Evolutionary conservation across 2,888 invertebrate genomes (phyloP).

Genomic region (Ophion costatus): DNA sequence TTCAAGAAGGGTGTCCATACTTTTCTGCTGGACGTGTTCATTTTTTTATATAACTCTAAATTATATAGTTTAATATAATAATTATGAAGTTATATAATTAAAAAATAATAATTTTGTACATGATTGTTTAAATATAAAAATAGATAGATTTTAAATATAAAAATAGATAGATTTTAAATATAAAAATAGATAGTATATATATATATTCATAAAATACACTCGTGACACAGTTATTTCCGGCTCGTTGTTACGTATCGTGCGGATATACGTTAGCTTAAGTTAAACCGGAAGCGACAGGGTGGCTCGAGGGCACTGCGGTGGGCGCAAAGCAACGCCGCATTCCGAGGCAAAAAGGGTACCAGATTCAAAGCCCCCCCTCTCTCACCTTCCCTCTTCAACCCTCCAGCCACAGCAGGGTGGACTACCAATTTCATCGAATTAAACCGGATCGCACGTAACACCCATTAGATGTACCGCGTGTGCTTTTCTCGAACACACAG

Average conservation of each 20-base stretch:
- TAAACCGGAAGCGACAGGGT: constrained; percentile 28
- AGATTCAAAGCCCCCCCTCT: constrained; percentile 29
- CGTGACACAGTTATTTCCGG: constrained; percentile 18
- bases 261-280: constrained; percentile 24
- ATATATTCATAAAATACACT: neutral
- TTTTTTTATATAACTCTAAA: too few relatives aligned
- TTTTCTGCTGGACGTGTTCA: too few relatives aligned
- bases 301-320: neutral
- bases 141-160: too few relatives aligned
- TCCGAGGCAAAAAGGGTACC: constrained; percentile 13
- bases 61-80: too few relatives aligned
- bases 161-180: too few relatives aligned
- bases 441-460: constrained; percentile 71
- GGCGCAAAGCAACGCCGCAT: constrained; percentile 4
- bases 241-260: constrained; percentile 30
- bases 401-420: constrained; percentile 14
- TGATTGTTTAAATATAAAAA: too few relatives aligned
- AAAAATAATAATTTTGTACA: too few relatives aligned
- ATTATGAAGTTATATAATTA: too few relatives aligned
- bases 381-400: too few relatives aligned
- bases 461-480: constrained; percentile 68
- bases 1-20: too few relatives aligned
- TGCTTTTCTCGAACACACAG: constrained; percentile 21
- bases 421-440: constrained; percentile 75
- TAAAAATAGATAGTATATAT: too few relatives aligned